Percentiles rank a stretch among this genome's conserved stretches.
Conservation (phyloP, 1,140 invertebrate genomes). For the Bicyclus anynana region DNA sequence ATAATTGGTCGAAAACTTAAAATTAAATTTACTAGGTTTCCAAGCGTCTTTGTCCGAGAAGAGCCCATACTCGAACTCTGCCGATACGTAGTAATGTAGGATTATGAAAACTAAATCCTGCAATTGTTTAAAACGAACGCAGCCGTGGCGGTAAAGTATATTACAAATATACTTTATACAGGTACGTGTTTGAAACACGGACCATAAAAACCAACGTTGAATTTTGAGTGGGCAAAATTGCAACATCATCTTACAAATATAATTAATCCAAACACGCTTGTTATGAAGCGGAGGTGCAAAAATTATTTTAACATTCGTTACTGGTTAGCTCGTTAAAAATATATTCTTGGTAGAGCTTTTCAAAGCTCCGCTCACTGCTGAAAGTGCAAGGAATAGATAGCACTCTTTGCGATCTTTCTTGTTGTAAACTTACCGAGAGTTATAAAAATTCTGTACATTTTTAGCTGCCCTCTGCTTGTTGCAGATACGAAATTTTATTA, state of each 20-base stretch:
- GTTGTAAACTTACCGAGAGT: neutral
- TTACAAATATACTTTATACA: too few species aligned
- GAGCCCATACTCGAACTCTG: too few species aligned
- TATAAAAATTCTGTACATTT: neutral
- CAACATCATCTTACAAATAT: neutral
- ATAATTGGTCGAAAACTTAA: too few species aligned
- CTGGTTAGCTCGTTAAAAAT: slow-evolving; percentile 7
- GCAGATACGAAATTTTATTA: too few species aligned
- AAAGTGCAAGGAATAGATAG: neutral
- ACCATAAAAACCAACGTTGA: neutral
- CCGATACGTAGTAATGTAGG: too few species aligned
- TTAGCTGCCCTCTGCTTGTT: too few species aligned
- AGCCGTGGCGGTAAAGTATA: too few species aligned
- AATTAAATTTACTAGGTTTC: too few species aligned
- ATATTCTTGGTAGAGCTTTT: neutral
- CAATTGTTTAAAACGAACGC: too few species aligned
- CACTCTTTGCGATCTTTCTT: neutral
- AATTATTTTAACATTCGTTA: slow-evolving; percentile 2
- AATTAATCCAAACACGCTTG: neutral
- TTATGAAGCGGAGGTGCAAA: slow-evolving; percentile 3
- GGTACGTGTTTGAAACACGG: too few species aligned
- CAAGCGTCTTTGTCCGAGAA: too few species aligned
- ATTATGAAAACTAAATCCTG: too few species aligned
- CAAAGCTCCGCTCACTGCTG: neutral
- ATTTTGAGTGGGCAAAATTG: neutral